phyloP scores from a whole-genome alignment of 2,797 vertebrate genomes.

The Philypnodon macrostomus region DNA sequence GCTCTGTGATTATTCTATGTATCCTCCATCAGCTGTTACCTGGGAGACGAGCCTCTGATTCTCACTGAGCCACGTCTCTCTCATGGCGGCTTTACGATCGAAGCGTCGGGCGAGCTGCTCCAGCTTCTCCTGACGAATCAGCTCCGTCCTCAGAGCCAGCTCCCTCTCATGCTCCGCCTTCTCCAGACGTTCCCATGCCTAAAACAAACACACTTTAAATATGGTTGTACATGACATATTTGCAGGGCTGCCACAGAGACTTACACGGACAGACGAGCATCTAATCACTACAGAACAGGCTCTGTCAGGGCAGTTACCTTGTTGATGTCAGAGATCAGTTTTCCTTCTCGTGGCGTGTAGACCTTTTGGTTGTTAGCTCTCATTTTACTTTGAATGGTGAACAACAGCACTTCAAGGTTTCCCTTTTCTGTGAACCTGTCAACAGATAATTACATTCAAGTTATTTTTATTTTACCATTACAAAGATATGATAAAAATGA shows the following conservation, averaged over 20 bases:
- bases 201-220: slow-evolving; percentile 13
- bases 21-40: too few species aligned
- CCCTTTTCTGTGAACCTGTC: slow-evolving; percentile 97
- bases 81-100: slow-evolving; percentile 96
- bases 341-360: slow-evolving; percentile 92
- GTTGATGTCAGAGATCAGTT: slow-evolving; percentile 98
- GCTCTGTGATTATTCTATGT: too few species aligned
- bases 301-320: slow-evolving; percentile 70
- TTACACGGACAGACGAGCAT: too few species aligned
- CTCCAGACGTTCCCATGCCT: slow-evolving; percentile 99
- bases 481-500: too few species aligned
- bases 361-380: slow-evolving; percentile 98
- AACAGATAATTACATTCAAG: too few species aligned
- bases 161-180: slow-evolving; percentile 97
- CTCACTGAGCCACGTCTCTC: slow-evolving; percentile 97
- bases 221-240: too few species aligned
- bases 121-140: slow-evolving; percentile 97
- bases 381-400: slow-evolving; percentile 98
- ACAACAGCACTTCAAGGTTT: slow-evolving; percentile 93
- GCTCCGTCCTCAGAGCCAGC: slow-evolving; percentile 93
- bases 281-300: too few species aligned
- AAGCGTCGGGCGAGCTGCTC: slow-evolving; percentile 95
- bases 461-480: too few species aligned
- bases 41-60: slow-evolving; percentile 96
- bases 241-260: too few species aligned